A percentile compares a stretch with the other conserved stretches of the same genome.
Conservation (phyloP, 1,140 invertebrate species). For the Trichonephila inaurata region DNA sequence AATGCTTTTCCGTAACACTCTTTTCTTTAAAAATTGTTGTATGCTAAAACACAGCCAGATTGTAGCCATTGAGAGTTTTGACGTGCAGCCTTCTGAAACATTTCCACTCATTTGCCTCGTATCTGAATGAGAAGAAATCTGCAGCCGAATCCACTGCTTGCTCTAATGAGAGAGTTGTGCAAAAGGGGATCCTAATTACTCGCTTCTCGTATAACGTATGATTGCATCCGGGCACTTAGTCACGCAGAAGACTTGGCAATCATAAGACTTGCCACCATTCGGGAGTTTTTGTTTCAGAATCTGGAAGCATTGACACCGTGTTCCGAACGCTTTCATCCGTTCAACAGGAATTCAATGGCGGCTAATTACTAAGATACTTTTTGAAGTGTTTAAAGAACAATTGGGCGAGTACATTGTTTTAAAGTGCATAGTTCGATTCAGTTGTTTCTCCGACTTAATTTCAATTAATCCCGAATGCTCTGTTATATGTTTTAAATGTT, state of each 20-base stretch:
- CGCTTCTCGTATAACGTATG: slow-evolving; percentile 27
- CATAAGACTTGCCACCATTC: slow-evolving; percentile 12
- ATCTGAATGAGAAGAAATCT: not conserved
- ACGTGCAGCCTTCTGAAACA: too few species aligned
- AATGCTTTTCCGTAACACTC: too few species aligned
- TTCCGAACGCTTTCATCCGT: not conserved
- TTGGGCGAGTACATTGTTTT: slow-evolving; percentile 21
- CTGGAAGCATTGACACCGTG: not conserved
- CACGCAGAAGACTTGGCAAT: slow-evolving; percentile 56
- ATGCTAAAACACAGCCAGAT: too few species aligned
- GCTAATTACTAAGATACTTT: slow-evolving; percentile 33
- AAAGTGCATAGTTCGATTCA: slow-evolving; percentile 19
- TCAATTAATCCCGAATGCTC: slow-evolving; percentile 1
- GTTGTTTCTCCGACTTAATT: not conserved
- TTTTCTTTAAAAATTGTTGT: too few species aligned
- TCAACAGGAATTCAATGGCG: slow-evolving; percentile 2
- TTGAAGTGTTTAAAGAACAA: slow-evolving; percentile 26
- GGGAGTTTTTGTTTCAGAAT: slow-evolving; percentile 2
- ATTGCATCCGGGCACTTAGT: slow-evolving; percentile 50
- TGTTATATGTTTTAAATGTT: not conserved
- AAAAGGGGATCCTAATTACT: slow-evolving; percentile 55
- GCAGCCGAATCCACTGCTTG: slow-evolving; percentile 52
- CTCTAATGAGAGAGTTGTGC: slow-evolving; percentile 56
- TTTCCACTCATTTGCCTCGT: slow-evolving; percentile 25
- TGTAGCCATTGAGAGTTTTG: too few species aligned